These are phyloP conservation scores for Catostylus mosaicus DNA, from an alignment of 30 jellyfish, hydroid and myxozoan species.

Conservation along the genomic window DNA sequence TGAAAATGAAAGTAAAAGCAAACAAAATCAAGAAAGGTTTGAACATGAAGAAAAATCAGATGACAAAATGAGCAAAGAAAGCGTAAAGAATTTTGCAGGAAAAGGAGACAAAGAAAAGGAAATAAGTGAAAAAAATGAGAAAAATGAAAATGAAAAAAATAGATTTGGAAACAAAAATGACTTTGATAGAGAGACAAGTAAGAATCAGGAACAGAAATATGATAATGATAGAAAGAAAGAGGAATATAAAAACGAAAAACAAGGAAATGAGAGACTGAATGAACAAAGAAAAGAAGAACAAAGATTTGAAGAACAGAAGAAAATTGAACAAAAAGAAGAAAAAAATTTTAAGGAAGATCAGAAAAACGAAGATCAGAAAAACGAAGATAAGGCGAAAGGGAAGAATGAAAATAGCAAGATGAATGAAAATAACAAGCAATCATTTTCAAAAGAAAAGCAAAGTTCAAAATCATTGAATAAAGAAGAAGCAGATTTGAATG, in stretches of 20 bases:
- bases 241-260: slow-evolving; percentile 1
- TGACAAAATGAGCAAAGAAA: neutral
- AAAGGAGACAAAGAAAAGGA: neutral
- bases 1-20: neutral
- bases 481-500: slow-evolving; percentile 30
- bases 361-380: neutral
- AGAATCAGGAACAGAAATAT: neutral
- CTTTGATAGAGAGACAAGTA: neutral
- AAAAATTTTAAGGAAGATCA: neutral
- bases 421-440: neutral
- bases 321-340: slow-evolving; percentile 31
- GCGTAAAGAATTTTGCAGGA: neutral
- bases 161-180: neutral
- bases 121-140: slow-evolving; percentile 12
- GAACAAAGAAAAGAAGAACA: slow-evolving; percentile 11
- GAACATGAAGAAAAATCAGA: slow-evolving; percentile 2
- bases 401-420: slow-evolving; percentile 5
- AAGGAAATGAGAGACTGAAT: slow-evolving; percentile 12
- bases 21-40: neutral
- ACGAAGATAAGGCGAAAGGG: neutral
- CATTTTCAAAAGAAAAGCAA: neutral
- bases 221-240: neutral
- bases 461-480: neutral
- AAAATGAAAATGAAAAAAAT: neutral
- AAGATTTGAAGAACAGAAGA: slow-evolving; percentile 16